Percentiles rank a stretch among this genome's conserved stretches.
phyloP scores from a whole-genome alignment of 2,113 vertebrate genomes.

The Callipepla squamata region DNA sequence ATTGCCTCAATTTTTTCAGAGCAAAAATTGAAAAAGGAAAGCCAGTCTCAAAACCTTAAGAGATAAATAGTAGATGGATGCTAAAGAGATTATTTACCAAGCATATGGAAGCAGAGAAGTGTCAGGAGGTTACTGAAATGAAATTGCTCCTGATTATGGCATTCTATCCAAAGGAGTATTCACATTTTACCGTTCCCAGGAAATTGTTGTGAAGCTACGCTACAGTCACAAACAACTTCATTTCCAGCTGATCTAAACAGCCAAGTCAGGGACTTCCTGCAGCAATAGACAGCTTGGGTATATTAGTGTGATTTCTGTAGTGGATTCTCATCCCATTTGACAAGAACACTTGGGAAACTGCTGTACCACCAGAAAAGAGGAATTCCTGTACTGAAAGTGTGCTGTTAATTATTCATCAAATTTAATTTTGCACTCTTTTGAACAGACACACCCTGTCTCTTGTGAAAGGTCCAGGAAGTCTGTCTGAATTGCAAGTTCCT shows the following conservation, averaged over 20 bases:
- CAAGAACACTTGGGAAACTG: neutral
- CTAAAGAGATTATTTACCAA: neutral
- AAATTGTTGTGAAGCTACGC: neutral
- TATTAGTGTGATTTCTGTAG: neutral
- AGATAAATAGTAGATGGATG: neutral
- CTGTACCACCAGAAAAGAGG: neutral
- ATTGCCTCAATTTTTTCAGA: neutral
- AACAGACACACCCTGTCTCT: neutral
- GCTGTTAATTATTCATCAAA: neutral
- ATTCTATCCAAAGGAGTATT: neutral
- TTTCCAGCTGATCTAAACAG: neutral
- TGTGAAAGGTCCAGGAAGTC: neutral
- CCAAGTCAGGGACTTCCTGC: neutral
- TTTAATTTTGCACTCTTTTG: neutral
- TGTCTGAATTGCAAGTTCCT: neutral
- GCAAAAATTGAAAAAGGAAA: neutral
- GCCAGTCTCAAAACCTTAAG: neutral
- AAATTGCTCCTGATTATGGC: neutral
- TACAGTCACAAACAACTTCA: neutral
- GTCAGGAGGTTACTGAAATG: neutral
- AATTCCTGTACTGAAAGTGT: neutral
- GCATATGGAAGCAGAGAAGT: neutral
- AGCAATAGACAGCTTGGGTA: neutral
- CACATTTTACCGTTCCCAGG: neutral
- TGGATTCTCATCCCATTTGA: neutral